These are phyloP conservation scores for Dasypogon diadema DNA, from an alignment of 2,888 invertebrate species.

Conservation along the genomic window DNA sequence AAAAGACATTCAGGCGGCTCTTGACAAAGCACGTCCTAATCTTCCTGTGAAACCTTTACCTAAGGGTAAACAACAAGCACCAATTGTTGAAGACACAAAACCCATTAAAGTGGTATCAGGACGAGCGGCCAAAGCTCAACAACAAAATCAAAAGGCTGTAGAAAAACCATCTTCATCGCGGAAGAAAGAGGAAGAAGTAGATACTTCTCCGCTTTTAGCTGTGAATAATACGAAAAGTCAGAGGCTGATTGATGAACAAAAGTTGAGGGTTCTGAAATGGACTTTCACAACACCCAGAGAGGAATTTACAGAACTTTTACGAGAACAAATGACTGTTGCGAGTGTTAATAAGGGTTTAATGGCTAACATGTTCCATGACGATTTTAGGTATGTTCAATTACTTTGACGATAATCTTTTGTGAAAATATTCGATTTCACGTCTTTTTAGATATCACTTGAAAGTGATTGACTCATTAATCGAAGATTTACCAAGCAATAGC, in stretches of 20 bases:
- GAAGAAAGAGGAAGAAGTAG: slow-evolving; percentile 89
- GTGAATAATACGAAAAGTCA: slow-evolving; percentile 91
- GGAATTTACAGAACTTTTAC: slow-evolving; percentile 93
- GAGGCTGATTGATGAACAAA: slow-evolving; percentile 93
- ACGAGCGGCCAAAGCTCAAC: slow-evolving; percentile 52
- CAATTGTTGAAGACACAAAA: slow-evolving; percentile 70
- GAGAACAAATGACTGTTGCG: slow-evolving; percentile 89
- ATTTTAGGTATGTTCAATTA: slow-evolving; percentile 76
- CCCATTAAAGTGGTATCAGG: slow-evolving; percentile 66
- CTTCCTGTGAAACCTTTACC: slow-evolving; percentile 85
- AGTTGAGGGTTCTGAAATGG: slow-evolving; percentile 93
- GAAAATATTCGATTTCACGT: slow-evolving; percentile 34
- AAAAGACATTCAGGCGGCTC: slow-evolving; percentile 78
- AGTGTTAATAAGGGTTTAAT: slow-evolving; percentile 89
- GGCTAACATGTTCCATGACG: slow-evolving; percentile 93
- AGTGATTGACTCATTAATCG: slow-evolving; percentile 90
- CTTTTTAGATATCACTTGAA: slow-evolving; percentile 88
- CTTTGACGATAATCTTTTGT: neutral
- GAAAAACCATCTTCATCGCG: slow-evolving; percentile 69
- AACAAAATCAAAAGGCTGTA: slow-evolving; percentile 47
- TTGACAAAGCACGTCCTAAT: slow-evolving; percentile 88
- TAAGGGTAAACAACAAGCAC: slow-evolving; percentile 72
- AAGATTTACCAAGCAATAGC: slow-evolving; percentile 83
- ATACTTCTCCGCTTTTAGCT: slow-evolving; percentile 81
- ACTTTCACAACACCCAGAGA: slow-evolving; percentile 93